Evolutionary conservation across 2,888 invertebrate genomes (phyloP).

Genomic region (Chromoteleia sp.): DNA sequence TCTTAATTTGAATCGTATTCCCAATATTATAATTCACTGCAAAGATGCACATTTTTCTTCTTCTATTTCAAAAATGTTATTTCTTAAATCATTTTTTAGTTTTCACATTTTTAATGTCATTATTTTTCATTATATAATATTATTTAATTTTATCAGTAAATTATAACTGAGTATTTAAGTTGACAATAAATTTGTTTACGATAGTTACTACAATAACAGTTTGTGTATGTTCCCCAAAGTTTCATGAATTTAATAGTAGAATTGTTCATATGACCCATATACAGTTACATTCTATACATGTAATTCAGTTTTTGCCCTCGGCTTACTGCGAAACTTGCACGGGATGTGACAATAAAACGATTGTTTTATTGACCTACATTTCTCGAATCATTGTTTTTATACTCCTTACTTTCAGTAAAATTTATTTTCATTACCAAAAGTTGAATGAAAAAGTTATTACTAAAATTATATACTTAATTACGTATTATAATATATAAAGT

Average conservation of each 20-base stretch:
- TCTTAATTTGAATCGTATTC: too few relatives aligned
- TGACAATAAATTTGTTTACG: background rate
- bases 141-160: background rate
- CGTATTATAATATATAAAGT: too few relatives aligned
- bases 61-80: too few relatives aligned
- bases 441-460: too few relatives aligned
- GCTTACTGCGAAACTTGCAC: constrained; percentile 6
- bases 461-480: too few relatives aligned
- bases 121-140: too few relatives aligned
- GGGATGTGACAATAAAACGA: constrained; percentile 10
- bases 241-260: background rate
- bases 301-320: constrained; percentile 8
- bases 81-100: too few relatives aligned
- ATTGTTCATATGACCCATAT: background rate
- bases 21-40: too few relatives aligned
- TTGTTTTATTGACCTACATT: constrained; percentile 29
- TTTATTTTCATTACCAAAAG: too few relatives aligned
- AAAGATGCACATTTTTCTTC: too few relatives aligned
- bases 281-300: constrained; percentile 2
- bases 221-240: constrained; percentile 1
- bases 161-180: background rate
- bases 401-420: background rate
- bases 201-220: background rate
- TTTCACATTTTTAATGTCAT: too few relatives aligned
- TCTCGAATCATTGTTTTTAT: background rate